These are phyloP conservation scores for Calonectris borealis DNA, from an alignment of 2,113 vertebrate species.

Conservation along the genomic window DNA sequence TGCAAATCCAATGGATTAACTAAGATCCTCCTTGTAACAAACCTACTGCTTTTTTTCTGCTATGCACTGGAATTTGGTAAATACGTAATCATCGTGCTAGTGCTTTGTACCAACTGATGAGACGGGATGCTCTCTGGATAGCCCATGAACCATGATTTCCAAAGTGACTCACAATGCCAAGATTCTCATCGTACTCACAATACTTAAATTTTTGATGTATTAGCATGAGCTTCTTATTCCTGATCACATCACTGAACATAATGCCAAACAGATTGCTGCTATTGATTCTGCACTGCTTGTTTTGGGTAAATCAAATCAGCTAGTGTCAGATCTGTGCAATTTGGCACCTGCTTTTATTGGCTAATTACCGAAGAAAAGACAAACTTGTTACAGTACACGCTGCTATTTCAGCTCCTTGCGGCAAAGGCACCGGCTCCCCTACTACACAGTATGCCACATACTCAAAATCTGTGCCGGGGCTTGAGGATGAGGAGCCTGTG, in stretches of 20 bases:
- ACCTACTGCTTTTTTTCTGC: neutral
- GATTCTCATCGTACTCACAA: neutral
- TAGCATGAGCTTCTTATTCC: constrained; percentile 4
- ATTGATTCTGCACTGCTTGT: constrained; percentile 49
- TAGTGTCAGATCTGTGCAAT: constrained; percentile 55
- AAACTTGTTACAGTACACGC: neutral
- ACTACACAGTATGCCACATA: neutral
- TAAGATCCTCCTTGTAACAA: neutral
- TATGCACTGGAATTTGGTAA: neutral
- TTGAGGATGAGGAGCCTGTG: neutral
- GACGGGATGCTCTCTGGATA: neutral
- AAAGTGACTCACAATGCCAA: neutral
- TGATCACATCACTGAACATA: constrained; percentile 31
- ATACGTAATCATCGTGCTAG: neutral
- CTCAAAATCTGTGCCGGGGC: neutral
- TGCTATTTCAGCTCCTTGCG: neutral
- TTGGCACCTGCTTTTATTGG: constrained; percentile 49
- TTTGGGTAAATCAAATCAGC: constrained; percentile 57
- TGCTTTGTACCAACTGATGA: neutral
- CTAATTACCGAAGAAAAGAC: constrained; percentile 53
- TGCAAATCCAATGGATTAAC: neutral
- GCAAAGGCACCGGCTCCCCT: neutral
- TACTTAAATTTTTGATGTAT: neutral
- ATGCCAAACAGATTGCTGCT: constrained; percentile 44
- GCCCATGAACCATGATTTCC: neutral